Evolutionary conservation across 2,113 vertebrate genomes (phyloP), one percentile per base, ranked within the genome.

Genomic region (Phaethornis superciliosus): DNA sequence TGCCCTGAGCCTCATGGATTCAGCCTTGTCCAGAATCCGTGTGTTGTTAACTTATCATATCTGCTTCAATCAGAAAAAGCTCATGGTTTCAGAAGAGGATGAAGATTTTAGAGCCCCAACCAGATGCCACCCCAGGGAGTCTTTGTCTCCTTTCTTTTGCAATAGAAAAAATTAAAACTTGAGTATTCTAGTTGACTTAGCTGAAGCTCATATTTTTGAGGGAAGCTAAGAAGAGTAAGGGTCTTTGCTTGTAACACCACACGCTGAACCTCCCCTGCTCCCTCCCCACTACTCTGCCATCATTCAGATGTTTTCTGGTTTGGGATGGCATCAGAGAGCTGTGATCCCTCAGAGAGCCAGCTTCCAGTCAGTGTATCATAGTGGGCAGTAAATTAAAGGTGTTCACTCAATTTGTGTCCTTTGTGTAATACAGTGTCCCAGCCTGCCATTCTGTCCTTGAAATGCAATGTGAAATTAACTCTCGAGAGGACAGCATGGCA

Each of bases 401-500:
- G 15, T 74, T 85, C 74, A 77, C 68, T 89, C 67, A 32, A 14
- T 91, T 88, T 85, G 64, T 76, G 81, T 82, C 51, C 47, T 88
- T 89, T 80, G 52, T 80, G 32, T 51, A 68, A 51, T 62, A 64
- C 35, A 17, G 51, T 22, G 37, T 79, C 87, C 58, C 58, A 85
- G 24, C 23, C 68, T 85, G 46, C 70, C 37, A 26, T 46, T 24
- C 54, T 85, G 93, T 80, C 91, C 96, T 96, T 96, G 94, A 81
- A 92, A 95, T 70, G 84, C 46, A 92, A 77, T 22, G 68, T 55
- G 79, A 89, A 95, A 96, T 96, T 94, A 95, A 81, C 59, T 85
- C 68, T 74, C 11, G 0, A 83, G 77, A 74, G 81, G 89, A 37
- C 47, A 89, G 49, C 3, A 1, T 47, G 71, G 71, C 91, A 95